Conservation (phyloP, 30 jellyfish, hydroid and myxozoan genomes). For the Rhopilema esculentum region DNA sequence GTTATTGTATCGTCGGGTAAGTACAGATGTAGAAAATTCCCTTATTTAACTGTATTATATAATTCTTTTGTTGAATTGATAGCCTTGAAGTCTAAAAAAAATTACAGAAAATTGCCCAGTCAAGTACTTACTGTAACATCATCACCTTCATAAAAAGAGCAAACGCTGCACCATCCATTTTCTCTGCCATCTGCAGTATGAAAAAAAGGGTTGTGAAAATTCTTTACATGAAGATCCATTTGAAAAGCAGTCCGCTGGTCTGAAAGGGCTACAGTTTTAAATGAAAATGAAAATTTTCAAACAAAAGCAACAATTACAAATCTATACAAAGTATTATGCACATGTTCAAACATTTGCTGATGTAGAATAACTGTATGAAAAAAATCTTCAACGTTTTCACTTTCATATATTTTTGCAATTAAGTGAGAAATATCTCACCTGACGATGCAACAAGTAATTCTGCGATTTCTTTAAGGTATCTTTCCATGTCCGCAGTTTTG, state of each 20-base stretch:
- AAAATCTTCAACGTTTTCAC: not conserved
- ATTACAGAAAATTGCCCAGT: not conserved
- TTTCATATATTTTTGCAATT: not conserved
- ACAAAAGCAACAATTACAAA: not conserved
- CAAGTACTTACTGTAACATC: not conserved
- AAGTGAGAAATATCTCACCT: constrained; percentile 2
- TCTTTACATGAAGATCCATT: not conserved
- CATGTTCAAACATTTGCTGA: not conserved
- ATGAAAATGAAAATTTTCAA: not conserved
- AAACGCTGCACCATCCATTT: not conserved
- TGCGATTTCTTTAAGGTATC: constrained; percentile 8
- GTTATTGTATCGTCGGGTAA: not conserved
- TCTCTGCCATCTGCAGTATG: not conserved
- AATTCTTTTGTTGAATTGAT: constrained; percentile 1
- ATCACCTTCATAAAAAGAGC: not conserved
- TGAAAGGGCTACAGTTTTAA: not conserved
- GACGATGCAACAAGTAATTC: constrained; percentile 3
- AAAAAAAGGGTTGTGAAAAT: not conserved
- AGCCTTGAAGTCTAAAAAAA: not conserved
- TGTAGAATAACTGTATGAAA: not conserved
- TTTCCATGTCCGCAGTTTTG: not conserved
- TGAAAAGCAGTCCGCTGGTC: not conserved
- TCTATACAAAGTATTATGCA: not conserved
- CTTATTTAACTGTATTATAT: not conserved
- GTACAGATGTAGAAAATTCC: not conserved